phyloP scores from a whole-genome alignment of 2,797 vertebrate genomes.

The Loriculus beryllinus region DNA sequence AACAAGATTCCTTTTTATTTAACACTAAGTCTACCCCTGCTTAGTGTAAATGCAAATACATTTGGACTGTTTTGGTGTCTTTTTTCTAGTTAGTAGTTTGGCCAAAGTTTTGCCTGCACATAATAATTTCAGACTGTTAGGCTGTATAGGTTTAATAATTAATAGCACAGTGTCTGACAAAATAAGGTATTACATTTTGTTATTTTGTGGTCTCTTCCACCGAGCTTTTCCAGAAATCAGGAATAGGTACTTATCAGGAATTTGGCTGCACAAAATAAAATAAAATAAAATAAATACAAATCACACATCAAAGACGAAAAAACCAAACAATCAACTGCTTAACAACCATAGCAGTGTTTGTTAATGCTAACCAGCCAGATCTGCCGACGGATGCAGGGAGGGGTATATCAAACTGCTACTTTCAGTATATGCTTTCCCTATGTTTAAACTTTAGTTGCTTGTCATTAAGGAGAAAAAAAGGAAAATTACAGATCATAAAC shows the following conservation, averaged over 20 bases:
- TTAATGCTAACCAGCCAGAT: background rate
- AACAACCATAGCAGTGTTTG: rapidly evolving
- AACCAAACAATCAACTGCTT: background rate
- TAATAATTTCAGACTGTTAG: background rate
- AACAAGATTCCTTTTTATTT: background rate
- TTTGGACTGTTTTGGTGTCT: background rate
- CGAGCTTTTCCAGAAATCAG: background rate
- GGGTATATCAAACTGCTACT: background rate
- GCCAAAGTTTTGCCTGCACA: background rate
- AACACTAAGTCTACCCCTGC: background rate
- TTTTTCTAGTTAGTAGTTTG: background rate
- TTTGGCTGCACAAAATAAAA: background rate
- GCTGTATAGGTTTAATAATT: background rate
- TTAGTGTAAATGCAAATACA: background rate
- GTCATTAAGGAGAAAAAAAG: background rate
- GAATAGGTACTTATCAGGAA: background rate
- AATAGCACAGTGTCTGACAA: background rate
- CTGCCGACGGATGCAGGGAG: no score
- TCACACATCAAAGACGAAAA: background rate
- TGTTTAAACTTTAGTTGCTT: background rate
- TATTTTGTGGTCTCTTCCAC: background rate
- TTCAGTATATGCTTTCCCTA: background rate
- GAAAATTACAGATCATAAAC: background rate
- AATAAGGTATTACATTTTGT: background rate
- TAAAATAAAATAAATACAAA: background rate